Percentiles rank a stretch among this genome's conserved stretches.
phyloP scores from a whole-genome alignment of 1,140 invertebrate genomes.

The Drosophila equinoxialis region DNA sequence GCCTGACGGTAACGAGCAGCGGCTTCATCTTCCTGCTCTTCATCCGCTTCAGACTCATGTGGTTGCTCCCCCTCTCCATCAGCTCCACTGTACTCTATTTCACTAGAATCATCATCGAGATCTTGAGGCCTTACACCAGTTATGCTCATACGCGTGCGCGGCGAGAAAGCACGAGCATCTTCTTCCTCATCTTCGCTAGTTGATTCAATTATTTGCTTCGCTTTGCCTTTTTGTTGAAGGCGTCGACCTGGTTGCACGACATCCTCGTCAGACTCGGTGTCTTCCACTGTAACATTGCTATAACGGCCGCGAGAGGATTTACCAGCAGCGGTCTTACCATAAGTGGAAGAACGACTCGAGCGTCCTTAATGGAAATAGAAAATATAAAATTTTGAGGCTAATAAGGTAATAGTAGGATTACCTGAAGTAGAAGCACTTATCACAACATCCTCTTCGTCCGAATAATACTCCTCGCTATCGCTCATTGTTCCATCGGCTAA shows the following conservation, averaged over 20 bases:
- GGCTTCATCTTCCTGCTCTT: conserved; percentile 1
- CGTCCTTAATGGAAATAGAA: conserved; percentile 26
- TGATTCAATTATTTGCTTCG: conserved; percentile 22
- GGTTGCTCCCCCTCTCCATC: not conserved
- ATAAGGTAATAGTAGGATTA: not conserved
- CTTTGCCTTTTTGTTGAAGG: not conserved
- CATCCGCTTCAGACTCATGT: not conserved
- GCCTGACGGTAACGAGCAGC: not conserved
- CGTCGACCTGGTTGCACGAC: conserved; percentile 1
- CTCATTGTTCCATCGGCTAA: conserved; percentile 29
- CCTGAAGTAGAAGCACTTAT: conserved; percentile 40
- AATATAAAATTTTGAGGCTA: not conserved
- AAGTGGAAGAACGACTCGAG: conserved; percentile 31
- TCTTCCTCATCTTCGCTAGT: conserved; percentile 72
- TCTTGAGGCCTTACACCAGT: conserved; percentile 72
- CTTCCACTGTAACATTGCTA: conserved; percentile 48
- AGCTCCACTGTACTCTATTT: conserved; percentile 69
- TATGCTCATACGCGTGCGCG: conserved; percentile 77
- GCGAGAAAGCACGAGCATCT: conserved; percentile 60
- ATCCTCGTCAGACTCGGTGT: conserved; percentile 28
- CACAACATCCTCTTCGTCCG: conserved; percentile 31
- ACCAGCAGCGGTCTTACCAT: not conserved
- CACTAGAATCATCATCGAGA: conserved; percentile 64
- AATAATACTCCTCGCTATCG: conserved; percentile 48
- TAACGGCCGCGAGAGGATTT: conserved; percentile 1